Conservation (phyloP, 2,113 vertebrate species). For the Cryptomyrus ogoouensis region DNA sequence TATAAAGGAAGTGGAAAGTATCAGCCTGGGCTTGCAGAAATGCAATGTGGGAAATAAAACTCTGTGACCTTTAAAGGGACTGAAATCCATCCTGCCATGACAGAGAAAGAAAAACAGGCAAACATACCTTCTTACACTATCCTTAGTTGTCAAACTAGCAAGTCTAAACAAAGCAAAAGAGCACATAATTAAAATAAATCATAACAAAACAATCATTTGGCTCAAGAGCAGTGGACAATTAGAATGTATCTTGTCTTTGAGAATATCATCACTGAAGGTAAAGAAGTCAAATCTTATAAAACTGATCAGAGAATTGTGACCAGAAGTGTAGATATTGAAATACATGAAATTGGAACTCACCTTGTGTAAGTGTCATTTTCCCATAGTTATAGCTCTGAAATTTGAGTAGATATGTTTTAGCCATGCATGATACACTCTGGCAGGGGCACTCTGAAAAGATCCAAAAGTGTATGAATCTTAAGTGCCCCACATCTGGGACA, state of each 20-base stretch:
- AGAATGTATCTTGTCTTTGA: not conserved
- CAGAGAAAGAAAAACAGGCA: conserved; percentile 79
- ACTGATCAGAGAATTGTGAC: not conserved
- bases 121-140: conserved; percentile 59
- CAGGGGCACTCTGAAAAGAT: not conserved
- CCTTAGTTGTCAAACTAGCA: not conserved
- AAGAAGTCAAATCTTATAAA: not conserved
- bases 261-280: not conserved
- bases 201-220: not conserved
- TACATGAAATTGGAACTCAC: not conserved
- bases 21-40: conserved; percentile 67
- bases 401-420: not conserved
- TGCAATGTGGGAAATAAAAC: conserved; percentile 72
- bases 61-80: conserved; percentile 66
- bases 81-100: conserved; percentile 67
- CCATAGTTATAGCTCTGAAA: not conserved
- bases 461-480: not conserved
- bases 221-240: not conserved
- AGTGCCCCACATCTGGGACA: conserved; percentile 29
- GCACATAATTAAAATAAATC: not conserved
- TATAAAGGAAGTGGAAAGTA: conserved; percentile 69
- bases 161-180: not conserved
- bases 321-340: not conserved
- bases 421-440: not conserved
- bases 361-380: not conserved